Evolutionary conservation across 2,888 invertebrate species (phyloP), one percentile per base, ranked within the genome.

Genomic region (Carterocephalus palaemon): DNA sequence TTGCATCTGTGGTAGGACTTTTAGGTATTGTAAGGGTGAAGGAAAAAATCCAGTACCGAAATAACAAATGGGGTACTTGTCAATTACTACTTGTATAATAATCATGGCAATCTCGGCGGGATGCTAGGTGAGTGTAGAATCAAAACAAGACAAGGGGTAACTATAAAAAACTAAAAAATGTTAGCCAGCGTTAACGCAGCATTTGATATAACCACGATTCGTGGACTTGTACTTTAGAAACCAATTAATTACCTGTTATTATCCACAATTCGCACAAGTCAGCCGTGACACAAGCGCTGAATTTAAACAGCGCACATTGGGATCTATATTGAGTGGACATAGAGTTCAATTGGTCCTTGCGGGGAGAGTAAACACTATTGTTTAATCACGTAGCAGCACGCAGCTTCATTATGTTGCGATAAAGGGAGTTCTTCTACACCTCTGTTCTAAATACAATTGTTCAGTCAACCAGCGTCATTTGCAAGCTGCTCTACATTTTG

Each of bases 371-470:
- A 82, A 83, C 81, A 79, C 77, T 68, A 78, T 83, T 82, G 82
- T 82, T 81, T 71, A 60, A 74, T 80, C 80, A 81, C 79, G 78
- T 80, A 79, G 76, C 67, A 62, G 62, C n/a, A n/a, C n/a, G n/a
- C n/a, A 61, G 57, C 62, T n/a, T 68, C 64, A 79, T 78, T 77
- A 82, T 75, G 65, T 73, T 75, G 70, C 73, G 74, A 75, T 75
- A 75, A 76, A 73, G 68, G 62, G 61, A 64, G 69, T 64, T 67
- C 63, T 63, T 60, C 61, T 56, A 59, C 64, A 70, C 67, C 67
- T 72, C 71, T 73, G 74, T 74, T 68, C 59, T 29, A 29, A 45
- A 31, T 53, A 56, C 22, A 36, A 40, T 48, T 51, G 52, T 33
- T 53, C 48, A 53, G 62, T 57, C 61, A 62, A 29, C 16, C 13